Evolutionary conservation across 2,797 vertebrate species (phyloP).

Genomic region (Adrianichthys oophorus): DNA sequence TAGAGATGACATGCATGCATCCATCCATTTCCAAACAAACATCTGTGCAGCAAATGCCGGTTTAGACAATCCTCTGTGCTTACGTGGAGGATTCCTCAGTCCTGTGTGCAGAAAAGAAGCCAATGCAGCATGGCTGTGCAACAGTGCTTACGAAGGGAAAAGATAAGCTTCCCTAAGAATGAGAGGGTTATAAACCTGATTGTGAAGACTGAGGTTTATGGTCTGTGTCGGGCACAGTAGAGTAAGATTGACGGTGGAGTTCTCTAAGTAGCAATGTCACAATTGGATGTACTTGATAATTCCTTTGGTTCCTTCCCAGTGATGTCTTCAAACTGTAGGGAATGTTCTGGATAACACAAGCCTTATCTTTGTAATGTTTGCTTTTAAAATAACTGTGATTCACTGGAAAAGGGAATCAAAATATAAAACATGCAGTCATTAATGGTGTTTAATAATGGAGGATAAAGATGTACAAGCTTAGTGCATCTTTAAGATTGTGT

Average conservation of each 20-base stretch:
- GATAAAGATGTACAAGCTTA: slow-evolving; percentile 20
- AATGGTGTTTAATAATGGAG: slow-evolving; percentile 8
- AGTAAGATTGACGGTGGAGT: slow-evolving; percentile 35
- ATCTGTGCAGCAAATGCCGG: not conserved
- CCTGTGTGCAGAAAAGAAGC: slow-evolving; percentile 3
- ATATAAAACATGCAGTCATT: slow-evolving; percentile 15
- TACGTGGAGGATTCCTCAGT: slow-evolving; percentile 15
- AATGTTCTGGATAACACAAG: slow-evolving; percentile 12
- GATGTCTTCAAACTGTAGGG: slow-evolving; percentile 10
- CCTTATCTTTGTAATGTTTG: not conserved
- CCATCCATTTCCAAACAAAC: not conserved
- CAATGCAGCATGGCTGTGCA: slow-evolving; percentile 11
- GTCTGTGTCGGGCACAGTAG: slow-evolving; percentile 49
- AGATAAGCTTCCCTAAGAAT: slow-evolving; percentile 33
- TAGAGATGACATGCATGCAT: too few species aligned
- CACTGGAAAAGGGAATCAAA: not conserved
- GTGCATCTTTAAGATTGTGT: slow-evolving; percentile 2
- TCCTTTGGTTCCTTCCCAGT: not conserved
- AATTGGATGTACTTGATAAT: slow-evolving; percentile 28
- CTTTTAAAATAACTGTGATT: slow-evolving; percentile 5
- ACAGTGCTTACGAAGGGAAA: slow-evolving; percentile 42
- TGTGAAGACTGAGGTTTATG: slow-evolving; percentile 65
- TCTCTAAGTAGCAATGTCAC: slow-evolving; percentile 31
- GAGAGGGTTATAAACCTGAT: slow-evolving; percentile 54
- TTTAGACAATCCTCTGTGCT: slow-evolving; percentile 6